A percentile compares a stretch with the other conserved stretches of the same genome.
These are phyloP conservation scores for Ctena decussata DNA, from an alignment of 2,888 invertebrate species.

Conservation along the genomic window DNA sequence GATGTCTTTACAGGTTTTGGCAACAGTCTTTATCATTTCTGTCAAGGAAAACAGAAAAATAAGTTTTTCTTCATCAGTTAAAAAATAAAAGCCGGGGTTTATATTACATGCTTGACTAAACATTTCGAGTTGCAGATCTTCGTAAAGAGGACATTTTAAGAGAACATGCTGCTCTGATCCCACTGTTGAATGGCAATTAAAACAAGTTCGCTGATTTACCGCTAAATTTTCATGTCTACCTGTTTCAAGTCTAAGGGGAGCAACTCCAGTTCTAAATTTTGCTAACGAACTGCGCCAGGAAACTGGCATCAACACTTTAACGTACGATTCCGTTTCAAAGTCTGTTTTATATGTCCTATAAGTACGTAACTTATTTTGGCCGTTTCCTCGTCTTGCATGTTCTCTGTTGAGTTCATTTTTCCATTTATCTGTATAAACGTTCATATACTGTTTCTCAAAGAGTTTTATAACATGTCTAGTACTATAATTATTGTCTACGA, in stretches of 20 bases:
- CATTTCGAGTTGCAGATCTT: not conserved
- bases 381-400: not conserved
- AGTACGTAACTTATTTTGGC: not conserved
- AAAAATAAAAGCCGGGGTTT: not conserved
- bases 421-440: not conserved
- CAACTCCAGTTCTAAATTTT: not conserved
- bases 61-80: not conserved
- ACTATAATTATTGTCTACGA: not conserved
- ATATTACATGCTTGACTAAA: not conserved
- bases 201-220: not conserved
- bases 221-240: conserved; percentile 13
- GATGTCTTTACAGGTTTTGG: conserved; percentile 14
- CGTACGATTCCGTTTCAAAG: not conserved
- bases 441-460: not conserved
- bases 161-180: conserved; percentile 9
- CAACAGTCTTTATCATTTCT: not conserved
- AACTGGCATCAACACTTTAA: not conserved
- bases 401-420: not conserved
- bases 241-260: conserved; percentile 12
- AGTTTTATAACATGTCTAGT: not conserved
- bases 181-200: not conserved
- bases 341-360: not conserved
- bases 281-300: not conserved
- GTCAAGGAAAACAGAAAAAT: not conserved
- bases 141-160: not conserved